These are phyloP conservation scores for Cryptus armator DNA, from an alignment of 2,888 invertebrate species.

Conservation along the genomic window DNA sequence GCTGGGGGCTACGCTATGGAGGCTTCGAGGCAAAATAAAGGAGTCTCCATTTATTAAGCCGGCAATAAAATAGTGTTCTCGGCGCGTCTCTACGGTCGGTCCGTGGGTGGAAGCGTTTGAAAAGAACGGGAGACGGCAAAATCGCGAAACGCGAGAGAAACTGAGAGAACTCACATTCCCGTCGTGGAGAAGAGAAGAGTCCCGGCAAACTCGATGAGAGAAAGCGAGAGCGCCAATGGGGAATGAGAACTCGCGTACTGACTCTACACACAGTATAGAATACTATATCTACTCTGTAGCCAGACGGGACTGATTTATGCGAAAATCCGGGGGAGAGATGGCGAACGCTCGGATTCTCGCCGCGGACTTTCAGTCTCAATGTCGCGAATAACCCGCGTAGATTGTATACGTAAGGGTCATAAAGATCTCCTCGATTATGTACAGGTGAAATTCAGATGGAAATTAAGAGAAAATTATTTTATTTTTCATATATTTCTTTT, in stretches of 20 bases:
- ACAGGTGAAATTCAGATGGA: constrained; percentile 1
- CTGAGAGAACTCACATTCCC: constrained; percentile 18
- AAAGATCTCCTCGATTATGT: constrained; percentile 11
- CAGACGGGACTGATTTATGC: constrained; percentile 82
- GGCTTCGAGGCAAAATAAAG: constrained; percentile 80
- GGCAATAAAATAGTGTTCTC: constrained; percentile 83
- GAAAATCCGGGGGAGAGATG: constrained; percentile 80
- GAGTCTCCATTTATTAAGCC: constrained; percentile 84
- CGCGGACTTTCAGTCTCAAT: constrained; percentile 70
- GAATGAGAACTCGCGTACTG: constrained; percentile 61
- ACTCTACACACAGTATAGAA: constrained; percentile 30
- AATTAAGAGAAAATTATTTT: background rate
- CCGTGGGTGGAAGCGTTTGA: constrained; percentile 78
- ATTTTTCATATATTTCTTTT: background rate
- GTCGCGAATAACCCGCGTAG: constrained; percentile 33
- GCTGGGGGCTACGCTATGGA: constrained; percentile 72
- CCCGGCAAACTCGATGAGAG: constrained; percentile 38
- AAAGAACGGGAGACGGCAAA: constrained; percentile 43
- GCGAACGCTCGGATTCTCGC: constrained; percentile 68
- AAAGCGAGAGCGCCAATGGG: constrained; percentile 67
- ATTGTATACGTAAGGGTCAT: background rate
- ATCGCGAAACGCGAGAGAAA: constrained; percentile 56
- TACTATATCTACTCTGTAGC: constrained; percentile 58
- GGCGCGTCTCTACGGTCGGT: constrained; percentile 73
- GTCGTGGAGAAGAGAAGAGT: constrained; percentile 47